phyloP scores from a whole-genome alignment of 2,888 invertebrate genomes.

The Melieria omissa region DNA sequence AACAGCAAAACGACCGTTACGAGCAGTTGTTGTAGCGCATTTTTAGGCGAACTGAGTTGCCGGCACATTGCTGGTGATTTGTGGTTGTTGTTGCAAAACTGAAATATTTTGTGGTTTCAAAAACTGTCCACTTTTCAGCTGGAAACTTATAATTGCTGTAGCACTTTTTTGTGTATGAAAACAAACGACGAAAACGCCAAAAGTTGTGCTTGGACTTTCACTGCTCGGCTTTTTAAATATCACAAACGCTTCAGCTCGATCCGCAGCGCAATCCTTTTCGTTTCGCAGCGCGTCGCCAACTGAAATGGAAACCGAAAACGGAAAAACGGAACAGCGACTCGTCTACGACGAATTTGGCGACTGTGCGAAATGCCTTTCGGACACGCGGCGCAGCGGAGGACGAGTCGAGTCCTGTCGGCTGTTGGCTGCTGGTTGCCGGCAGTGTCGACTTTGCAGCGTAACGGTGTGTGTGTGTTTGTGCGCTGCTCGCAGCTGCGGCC shows the following conservation, averaged over 20 bases:
- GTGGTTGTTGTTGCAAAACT: conserved; percentile 12
- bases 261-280: conserved; percentile 31
- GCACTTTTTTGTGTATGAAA: not conserved
- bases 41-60: conserved; percentile 40
- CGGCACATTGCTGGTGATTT: conserved; percentile 29
- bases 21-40: conserved; percentile 34
- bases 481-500: conserved; percentile 5
- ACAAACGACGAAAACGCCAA: not conserved
- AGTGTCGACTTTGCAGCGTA: no score
- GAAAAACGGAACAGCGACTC: not conserved
- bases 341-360: not conserved
- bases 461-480: no score
- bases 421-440: no score
- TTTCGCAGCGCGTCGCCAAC: conserved; percentile 52
- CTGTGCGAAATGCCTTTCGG: no score
- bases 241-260: conserved; percentile 17
- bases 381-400: no score
- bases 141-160: not conserved
- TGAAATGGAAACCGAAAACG: conserved; percentile 25
- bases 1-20: conserved; percentile 48
- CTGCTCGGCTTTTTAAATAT: not conserved
- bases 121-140: not conserved
- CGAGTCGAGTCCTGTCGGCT: conserved; percentile 18
- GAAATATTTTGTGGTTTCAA: not conserved
- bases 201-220: conserved; percentile 24